Conservation (phyloP, 2,797 vertebrate genomes). For the Fistularia commersonii region DNA sequence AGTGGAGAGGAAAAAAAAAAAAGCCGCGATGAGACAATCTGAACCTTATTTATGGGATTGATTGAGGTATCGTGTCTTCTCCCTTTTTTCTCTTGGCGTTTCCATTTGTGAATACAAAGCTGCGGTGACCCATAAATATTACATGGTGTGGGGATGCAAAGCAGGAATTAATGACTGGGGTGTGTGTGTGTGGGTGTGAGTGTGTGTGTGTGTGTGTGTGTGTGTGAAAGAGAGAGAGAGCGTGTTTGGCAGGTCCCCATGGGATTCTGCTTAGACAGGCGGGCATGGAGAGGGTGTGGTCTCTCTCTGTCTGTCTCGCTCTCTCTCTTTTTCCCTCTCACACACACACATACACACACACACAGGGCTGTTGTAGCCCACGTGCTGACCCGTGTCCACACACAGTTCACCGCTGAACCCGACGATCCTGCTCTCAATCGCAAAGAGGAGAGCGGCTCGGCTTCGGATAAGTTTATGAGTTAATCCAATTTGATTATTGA, state of each 20-base stretch:
- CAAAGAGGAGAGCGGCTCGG: no score
- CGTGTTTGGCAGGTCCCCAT: slow-evolving; percentile 66
- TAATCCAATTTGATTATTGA: no score
- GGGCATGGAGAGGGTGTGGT: slow-evolving; percentile 64
- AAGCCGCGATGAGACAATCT: slow-evolving; percentile 64
- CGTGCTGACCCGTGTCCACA: slow-evolving; percentile 10
- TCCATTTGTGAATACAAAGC: slow-evolving; percentile 78
- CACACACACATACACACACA: slow-evolving; percentile 4
- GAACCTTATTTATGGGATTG: slow-evolving; percentile 69
- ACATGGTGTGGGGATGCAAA: slow-evolving; percentile 80
- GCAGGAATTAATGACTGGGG: slow-evolving; percentile 78
- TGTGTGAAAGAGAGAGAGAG: slow-evolving; percentile 47
- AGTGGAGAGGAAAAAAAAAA: slow-evolving; percentile 33
- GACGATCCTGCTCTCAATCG: no score
- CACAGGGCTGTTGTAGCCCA: slow-evolving; percentile 3
- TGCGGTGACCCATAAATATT: slow-evolving; percentile 81
- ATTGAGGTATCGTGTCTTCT: slow-evolving; percentile 72
- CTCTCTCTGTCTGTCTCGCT: no score
- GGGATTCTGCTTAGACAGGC: slow-evolving; percentile 74
- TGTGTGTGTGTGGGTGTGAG: slow-evolving; percentile 52
- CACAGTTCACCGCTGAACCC: no score
- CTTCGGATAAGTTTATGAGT: no score
- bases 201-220: slow-evolving; percentile 52
- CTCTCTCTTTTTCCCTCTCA: no score
- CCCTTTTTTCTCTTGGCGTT: slow-evolving; percentile 65